Base-by-base conservation (phyloP, 2,888 invertebrate genomes). In the Plemyria rubiginata region DNA sequence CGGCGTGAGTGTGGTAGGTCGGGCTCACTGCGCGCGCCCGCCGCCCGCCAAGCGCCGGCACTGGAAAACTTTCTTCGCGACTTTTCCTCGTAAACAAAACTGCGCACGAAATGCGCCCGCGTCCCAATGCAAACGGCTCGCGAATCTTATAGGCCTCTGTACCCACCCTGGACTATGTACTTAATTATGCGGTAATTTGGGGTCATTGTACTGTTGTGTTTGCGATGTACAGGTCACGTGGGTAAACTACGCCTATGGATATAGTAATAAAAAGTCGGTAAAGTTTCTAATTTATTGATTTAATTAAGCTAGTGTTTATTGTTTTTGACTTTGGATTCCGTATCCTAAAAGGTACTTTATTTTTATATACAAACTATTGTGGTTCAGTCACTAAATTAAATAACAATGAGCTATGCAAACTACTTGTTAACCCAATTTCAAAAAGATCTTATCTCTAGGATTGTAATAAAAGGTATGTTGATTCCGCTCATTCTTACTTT, bases 241-340 rank as follows among this genome's bases (percentile, higher is more conserved):
- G 82, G 86, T 83, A 87, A 83, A 79, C 87, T 76, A 77, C 88
- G 85, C 89, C 84, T 89, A 91, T 90, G 92, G 92, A 92, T 92
- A 87, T 90, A 85, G 83, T 87, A 81, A 82, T 88, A 86, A 91
- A 92, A 92, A 90, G 92, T 92, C 91, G 91, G 92, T 92, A 92
- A 90, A 84, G 82, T 88, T 90, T 85, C 79, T 81, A 75, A 80
- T 79, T 76, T 75, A 72, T 68, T 73, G 65, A 70, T 73, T 71
- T 71, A 65, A 70, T 71, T 71, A 65, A 70, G 67, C 69, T 68
- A 72, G 70, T 76, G 68, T 55, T 59, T 54, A 43, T 54, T 59
- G 56, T 56, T 61, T 59, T 59, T 55, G 62, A 55, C 62, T 63
- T 46, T 62, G 59, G 50, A 40, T 62, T 66, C 62, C 52, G 60